These are phyloP conservation scores for Sporophila hypoxantha DNA, from an alignment of 2,113 vertebrate genomes.

Conservation along the genomic window DNA sequence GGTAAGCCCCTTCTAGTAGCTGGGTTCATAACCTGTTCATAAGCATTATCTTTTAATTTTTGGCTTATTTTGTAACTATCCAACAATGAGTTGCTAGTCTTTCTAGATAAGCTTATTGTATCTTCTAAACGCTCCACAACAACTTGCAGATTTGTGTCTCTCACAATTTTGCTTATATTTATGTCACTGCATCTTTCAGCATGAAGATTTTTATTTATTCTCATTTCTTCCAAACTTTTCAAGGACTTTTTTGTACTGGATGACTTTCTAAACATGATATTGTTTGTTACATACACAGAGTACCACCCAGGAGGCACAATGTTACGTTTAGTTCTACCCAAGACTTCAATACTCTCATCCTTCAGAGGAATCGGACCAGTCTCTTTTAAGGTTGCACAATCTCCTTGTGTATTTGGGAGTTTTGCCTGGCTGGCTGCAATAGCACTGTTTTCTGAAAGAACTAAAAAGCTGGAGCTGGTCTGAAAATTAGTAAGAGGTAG, in stretches of 20 bases:
- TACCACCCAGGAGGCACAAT: conserved; percentile 85
- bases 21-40: conserved; percentile 29
- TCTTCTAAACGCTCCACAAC: conserved; percentile 76
- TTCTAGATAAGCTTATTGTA: conserved; percentile 61
- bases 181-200: conserved; percentile 41
- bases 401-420: not conserved
- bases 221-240: conserved; percentile 38
- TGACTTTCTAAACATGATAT: conserved; percentile 72
- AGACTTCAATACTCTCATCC: conserved; percentile 34
- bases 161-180: conserved; percentile 67
- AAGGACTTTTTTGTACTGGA: conserved; percentile 51
- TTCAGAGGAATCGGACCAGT: not conserved
- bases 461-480: conserved; percentile 53
- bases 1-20: conserved; percentile 8
- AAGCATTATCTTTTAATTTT: conserved; percentile 47
- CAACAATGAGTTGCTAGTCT: conserved; percentile 30
- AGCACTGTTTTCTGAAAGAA: conserved; percentile 57
- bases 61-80: conserved; percentile 55
- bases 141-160: conserved; percentile 71
- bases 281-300: conserved; percentile 86
- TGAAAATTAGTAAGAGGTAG: conserved; percentile 64
- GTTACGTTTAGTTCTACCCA: conserved; percentile 74
- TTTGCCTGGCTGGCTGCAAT: conserved; percentile 16
- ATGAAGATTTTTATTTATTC: conserved; percentile 23
- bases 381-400: not conserved